Percentiles rank a stretch among this genome's conserved stretches.
Evolutionary conservation across 2,888 invertebrate genomes (phyloP).

Genomic region (Tethea ocularis): DNA sequence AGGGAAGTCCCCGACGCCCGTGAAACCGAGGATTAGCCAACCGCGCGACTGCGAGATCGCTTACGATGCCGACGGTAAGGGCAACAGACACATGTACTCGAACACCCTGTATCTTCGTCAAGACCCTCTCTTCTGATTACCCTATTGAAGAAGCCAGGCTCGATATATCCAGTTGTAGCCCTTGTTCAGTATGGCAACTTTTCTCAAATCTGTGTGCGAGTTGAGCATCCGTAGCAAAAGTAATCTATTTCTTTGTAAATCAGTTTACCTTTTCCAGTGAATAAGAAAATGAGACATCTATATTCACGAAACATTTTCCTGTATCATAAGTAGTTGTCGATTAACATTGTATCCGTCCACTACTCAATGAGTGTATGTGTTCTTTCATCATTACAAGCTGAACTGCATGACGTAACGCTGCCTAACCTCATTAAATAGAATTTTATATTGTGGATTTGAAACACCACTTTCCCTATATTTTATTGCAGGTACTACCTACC

Average conservation of each 20-base stretch:
- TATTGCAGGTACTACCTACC: not conserved
- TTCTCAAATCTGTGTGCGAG: conserved; percentile 39
- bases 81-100: conserved; percentile 67
- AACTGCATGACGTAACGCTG: not conserved
- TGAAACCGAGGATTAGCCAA: conserved; percentile 87
- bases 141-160: conserved; percentile 24
- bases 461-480: not conserved
- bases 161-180: conserved; percentile 27
- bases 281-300: conserved; percentile 64
- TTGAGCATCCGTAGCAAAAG: conserved; percentile 42
- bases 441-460: not conserved
- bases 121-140: conserved; percentile 46
- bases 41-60: conserved; percentile 89
- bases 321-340: conserved; percentile 34
- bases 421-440: not conserved
- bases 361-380: conserved; percentile 70
- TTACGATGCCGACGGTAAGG: conserved; percentile 90
- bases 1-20: conserved; percentile 87
- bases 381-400: conserved; percentile 41
- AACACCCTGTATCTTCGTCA: conserved; percentile 68
- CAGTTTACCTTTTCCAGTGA: conserved; percentile 48
- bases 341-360: conserved; percentile 33
- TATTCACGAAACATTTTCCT: conserved; percentile 54
- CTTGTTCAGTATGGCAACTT: conserved; percentile 25
- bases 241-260: conserved; percentile 32